Evolutionary conservation across 2,797 vertebrate species (phyloP), one percentile per base, ranked within the genome.

Genomic region (Xenopus petersii): DNA sequence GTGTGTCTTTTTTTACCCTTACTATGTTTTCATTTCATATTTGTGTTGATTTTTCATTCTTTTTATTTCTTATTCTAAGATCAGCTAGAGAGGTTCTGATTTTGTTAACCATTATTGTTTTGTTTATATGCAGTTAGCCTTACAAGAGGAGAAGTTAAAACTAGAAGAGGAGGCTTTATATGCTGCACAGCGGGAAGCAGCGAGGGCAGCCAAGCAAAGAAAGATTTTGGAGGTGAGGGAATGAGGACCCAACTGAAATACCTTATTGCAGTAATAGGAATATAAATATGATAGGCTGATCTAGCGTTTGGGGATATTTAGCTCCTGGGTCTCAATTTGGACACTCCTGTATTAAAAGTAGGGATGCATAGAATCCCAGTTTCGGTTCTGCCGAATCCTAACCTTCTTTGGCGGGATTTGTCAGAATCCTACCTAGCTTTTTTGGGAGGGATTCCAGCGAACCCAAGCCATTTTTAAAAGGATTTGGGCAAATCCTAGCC

Each of bases 81-180:
- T 84, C 80, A 92, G 92, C 75, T 85, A 93, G 91, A 88, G 85
- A 92, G 91, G 91, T 93, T 93, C 92, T 92, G 82, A 87, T 92
- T 93, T 56, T 83, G 90, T 92, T 93, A 92, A 93, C 85, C 91
- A 92, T 94, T 87, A 91, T 83, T 88, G 60, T 94, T 92, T 93
- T 93, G 90, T 96, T 93, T 90, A 91, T 94, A 90, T 81, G 92
- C 95, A 99, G 98, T 97, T 99, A 97, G 96, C 95, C 93, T 94
- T 93, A 94, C 94, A 97, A 91, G 98, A 99, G 90, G 95, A 99
- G 94, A 95, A 95, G 93, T 97, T 99, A 91, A 98, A 93, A 93
- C 92, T 96, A 98, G 97, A 99, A 95, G 98, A 99, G 86, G 98
- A 99, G 91, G 94, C 95, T 94, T 93, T 93, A 93, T 95, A 95